Evolutionary conservation across 2,797 vertebrate species (phyloP).

Genomic region (Falco biarmicus): DNA sequence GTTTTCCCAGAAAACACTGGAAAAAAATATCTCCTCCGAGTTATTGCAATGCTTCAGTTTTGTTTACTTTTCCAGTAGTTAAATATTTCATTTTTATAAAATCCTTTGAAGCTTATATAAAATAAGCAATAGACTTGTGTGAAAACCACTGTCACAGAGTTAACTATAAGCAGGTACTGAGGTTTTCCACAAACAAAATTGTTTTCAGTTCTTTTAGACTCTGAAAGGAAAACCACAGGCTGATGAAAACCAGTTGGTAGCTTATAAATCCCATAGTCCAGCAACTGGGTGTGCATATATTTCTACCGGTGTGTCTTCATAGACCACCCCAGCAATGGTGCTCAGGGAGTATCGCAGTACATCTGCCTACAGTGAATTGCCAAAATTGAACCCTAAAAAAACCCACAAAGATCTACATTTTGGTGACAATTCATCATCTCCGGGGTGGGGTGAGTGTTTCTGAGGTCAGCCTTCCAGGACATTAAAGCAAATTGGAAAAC

Average conservation of each 20-base stretch:
- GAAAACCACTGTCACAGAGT: background rate
- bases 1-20: background rate
- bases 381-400: background rate
- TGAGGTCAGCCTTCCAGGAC: background rate
- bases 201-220: background rate
- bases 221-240: constrained; percentile 12
- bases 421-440: background rate
- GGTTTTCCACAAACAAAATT: constrained; percentile 27
- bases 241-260: constrained; percentile 27
- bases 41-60: background rate
- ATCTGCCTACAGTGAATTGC: background rate
- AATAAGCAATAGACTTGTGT: background rate
- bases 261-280: background rate
- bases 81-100: background rate
- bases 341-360: background rate
- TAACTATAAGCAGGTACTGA: constrained; percentile 20
- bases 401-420: background rate
- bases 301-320: background rate
- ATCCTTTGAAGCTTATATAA: background rate
- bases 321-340: background rate
- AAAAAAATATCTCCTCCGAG: background rate
- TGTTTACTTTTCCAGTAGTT: constrained; percentile 21
- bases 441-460: background rate
- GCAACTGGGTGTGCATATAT: background rate
- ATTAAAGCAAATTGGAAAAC: background rate